A percentile compares a stretch with the other conserved stretches of the same genome.
phyloP scores from a whole-genome alignment of 2,797 vertebrate species.

The Chaunax sp. region DNA sequence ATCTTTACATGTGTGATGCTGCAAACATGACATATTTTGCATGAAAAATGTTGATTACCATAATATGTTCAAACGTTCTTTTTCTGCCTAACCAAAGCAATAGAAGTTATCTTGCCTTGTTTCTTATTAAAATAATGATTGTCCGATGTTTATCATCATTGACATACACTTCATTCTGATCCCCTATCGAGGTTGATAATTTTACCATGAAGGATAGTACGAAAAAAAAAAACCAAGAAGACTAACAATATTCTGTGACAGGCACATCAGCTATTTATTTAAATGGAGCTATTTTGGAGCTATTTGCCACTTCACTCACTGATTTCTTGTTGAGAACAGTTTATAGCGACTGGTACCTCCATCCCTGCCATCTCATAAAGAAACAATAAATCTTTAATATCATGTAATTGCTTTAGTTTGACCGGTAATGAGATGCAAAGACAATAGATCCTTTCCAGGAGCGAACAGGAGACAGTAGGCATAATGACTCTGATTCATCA shows the following conservation, averaged over 20 bases:
- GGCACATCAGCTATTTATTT: constrained; percentile 22
- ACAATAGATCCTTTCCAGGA: constrained; percentile 49
- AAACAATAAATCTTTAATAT: constrained; percentile 52
- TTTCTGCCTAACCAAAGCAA: too few relatives aligned
- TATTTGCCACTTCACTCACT: constrained; percentile 11
- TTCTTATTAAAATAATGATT: too few relatives aligned
- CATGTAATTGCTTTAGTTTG: constrained; percentile 63
- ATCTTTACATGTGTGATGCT: too few relatives aligned
- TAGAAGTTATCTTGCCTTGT: too few relatives aligned
- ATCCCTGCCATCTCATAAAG: constrained; percentile 21
- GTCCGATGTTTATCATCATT: too few relatives aligned
- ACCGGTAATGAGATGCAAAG: constrained; percentile 44
- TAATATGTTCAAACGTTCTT: too few relatives aligned
- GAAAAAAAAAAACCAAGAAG: not conserved
- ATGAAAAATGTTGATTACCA: too few relatives aligned
- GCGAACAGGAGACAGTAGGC: constrained; percentile 50
- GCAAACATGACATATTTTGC: too few relatives aligned
- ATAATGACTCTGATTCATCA: constrained; percentile 66
- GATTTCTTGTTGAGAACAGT: constrained; percentile 10
- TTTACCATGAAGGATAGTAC: not conserved
- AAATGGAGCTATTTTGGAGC: constrained; percentile 10
- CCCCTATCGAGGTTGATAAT: too few relatives aligned
- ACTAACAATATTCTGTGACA: not conserved
- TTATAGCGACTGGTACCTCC: not conserved
- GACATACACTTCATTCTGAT: too few relatives aligned